Conservation (phyloP, 1,140 invertebrate genomes). For the Drosophila prosaltans region DNA sequence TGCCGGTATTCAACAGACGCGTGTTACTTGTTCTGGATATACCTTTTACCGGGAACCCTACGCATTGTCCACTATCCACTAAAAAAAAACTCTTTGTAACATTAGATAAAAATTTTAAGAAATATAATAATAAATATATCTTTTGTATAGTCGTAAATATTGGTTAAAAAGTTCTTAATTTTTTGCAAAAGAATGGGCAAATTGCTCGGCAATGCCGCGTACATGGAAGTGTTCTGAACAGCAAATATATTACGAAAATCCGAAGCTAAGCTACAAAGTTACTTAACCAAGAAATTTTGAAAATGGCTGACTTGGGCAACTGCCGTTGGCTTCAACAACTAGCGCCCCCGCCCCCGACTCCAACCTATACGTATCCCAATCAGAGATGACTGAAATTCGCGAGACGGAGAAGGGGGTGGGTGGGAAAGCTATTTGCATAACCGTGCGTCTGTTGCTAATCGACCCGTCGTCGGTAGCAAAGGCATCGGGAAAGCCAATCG, state of each 20-base stretch:
- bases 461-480: constrained; percentile 78
- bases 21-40: constrained; percentile 17
- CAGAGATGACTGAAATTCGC: constrained; percentile 51
- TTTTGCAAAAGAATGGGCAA: constrained; percentile 82
- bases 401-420: constrained; percentile 59
- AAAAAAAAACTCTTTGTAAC: too few relatives aligned
- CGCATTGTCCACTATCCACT: neutral
- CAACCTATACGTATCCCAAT: constrained; percentile 60
- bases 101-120: neutral
- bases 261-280: constrained; percentile 83
- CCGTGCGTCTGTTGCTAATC: constrained; percentile 76
- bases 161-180: neutral
- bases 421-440: constrained; percentile 48
- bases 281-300: constrained; percentile 83
- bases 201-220: constrained; percentile 83
- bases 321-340: constrained; percentile 76
- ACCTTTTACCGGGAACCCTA: constrained; percentile 10
- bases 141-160: too few relatives aligned
- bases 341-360: constrained; percentile 62
- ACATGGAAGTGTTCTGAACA: constrained; percentile 83
- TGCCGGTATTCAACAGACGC: constrained; percentile 2
- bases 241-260: constrained; percentile 83
- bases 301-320: constrained; percentile 82
- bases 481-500: constrained; percentile 78
- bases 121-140: too few relatives aligned